Base-by-base conservation (phyloP, 2,797 vertebrate genomes). In the Tachyglossus aculeatus region DNA sequence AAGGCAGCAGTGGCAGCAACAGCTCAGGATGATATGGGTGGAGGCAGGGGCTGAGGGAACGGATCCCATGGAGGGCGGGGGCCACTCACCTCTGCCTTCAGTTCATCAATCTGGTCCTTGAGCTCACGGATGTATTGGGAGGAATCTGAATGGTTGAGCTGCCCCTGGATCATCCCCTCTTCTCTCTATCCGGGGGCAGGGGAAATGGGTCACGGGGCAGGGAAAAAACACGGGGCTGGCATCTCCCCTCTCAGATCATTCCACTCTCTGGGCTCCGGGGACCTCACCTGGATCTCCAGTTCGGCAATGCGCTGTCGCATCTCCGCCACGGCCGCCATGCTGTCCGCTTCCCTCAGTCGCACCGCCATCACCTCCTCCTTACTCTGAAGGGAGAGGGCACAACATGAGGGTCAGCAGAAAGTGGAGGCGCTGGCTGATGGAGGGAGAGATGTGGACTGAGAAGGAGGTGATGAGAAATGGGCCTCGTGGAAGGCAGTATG, bases 291-390 rank as follows among this genome's bases (percentile, higher is more conserved):
- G 84, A 98, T 97, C 90, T 97, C 97, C 14, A 98, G 93, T 45
- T 98, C 97, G 0, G 97, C 95, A 0, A 98, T 93, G 78, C 91
- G 93, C 90, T 98, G 96, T 47, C 96, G 90, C 88, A 98, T 94
- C 82, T 98, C 97, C 3, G 96, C 97, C 87, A 97, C 92, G 2
- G 94, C 95, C 0, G 97, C 96, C 95, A 98, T 97, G 79, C 95
- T 97, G 91, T 98, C 97, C 1, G 96, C 96, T 88, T 98, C 97
- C 62, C 97, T 92, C 77, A 98, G 91, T 19, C 96, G 92, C 52
- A 95, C 96, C 0, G 95, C 96, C 96, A 98, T 98, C 90, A 98
- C 96, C 74, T 98, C 96, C 87, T 98, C 96, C 90, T 98, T 98
- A 90, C 94, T 96, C 97, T 98, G 74, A 13, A 43, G 54, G 7